These are phyloP conservation scores for Aphidius ervi DNA, from an alignment of 1,140 invertebrate species.

Conservation along the genomic window DNA sequence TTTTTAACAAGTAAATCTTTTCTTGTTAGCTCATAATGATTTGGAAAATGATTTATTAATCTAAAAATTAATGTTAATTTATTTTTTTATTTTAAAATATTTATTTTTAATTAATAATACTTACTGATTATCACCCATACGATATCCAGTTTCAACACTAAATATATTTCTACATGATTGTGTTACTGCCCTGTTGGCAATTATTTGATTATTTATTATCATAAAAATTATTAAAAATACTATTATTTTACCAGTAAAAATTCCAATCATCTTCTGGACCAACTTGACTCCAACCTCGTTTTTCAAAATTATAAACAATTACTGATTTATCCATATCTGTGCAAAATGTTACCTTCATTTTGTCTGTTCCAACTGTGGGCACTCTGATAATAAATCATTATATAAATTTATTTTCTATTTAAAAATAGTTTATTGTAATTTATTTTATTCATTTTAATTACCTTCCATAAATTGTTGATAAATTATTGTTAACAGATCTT, in stretches of 20 bases:
- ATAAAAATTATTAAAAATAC: conserved; percentile 12
- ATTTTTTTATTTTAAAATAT: conserved; percentile 33
- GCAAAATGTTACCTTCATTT: conserved; percentile 73
- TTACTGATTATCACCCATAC: conserved; percentile 89
- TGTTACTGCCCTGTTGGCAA: conserved; percentile 70
- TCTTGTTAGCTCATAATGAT: conserved; percentile 90
- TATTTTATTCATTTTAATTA: conserved; percentile 28
- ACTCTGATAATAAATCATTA: conserved; percentile 32
- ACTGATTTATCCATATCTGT: conserved; percentile 95
- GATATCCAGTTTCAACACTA: conserved; percentile 86
- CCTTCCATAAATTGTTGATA: conserved; percentile 47
- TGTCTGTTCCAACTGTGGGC: conserved; percentile 37
- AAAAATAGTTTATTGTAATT: neutral
- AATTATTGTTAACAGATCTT: conserved; percentile 36
- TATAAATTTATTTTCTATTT: neutral
- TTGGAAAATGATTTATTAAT: conserved; percentile 88
- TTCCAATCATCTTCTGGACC: conserved; percentile 93
- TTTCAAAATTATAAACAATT: conserved; percentile 88
- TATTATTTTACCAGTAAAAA: conserved; percentile 80
- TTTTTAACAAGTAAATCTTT: conserved; percentile 95
- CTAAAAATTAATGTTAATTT: conserved; percentile 40
- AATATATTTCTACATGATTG: conserved; percentile 87
- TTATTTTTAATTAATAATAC: conserved; percentile 23
- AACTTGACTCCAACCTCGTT: conserved; percentile 87
- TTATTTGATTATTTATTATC: conserved; percentile 13